Percentiles rank a stretch among this genome's conserved stretches.
Evolutionary conservation across 1,140 invertebrate species (phyloP).

Genomic region (Helicoverpa armigera): DNA sequence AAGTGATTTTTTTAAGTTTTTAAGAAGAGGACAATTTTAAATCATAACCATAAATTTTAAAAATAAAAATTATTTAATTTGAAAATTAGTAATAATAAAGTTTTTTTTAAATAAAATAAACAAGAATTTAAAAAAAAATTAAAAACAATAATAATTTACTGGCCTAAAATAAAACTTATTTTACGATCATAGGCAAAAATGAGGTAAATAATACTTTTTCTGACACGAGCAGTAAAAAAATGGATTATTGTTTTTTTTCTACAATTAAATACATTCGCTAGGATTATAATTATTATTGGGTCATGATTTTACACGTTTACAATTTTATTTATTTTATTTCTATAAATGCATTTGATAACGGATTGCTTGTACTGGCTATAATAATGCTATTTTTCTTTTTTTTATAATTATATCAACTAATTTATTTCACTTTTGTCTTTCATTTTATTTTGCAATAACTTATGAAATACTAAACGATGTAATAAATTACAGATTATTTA

Average conservation of each 20-base stretch:
- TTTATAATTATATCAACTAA: constrained; percentile 63
- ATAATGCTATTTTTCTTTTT: constrained; percentile 52
- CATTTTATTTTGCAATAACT: constrained; percentile 71
- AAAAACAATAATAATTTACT: neutral
- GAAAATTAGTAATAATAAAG: neutral
- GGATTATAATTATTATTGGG: constrained; percentile 8
- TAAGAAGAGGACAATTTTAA: too few species aligned
- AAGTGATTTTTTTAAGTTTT: too few species aligned
- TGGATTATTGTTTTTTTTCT: constrained; percentile 1
- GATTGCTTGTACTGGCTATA: constrained; percentile 58
- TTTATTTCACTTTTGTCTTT: constrained; percentile 83
- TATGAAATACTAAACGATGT: constrained; percentile 37
- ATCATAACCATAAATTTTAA: neutral
- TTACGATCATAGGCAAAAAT: neutral
- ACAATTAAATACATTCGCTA: constrained; percentile 17
- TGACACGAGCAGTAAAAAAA: constrained; percentile 1
- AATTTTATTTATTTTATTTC: constrained; percentile 13
- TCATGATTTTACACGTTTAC: constrained; percentile 5
- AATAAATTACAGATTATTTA: constrained; percentile 33
- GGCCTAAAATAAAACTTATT: neutral
- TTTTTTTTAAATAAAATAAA: neutral
- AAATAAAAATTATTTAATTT: neutral
- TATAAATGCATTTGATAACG: constrained; percentile 36
- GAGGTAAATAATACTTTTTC: neutral
- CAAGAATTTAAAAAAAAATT: neutral